Base-by-base conservation (phyloP, 2,797 vertebrate species). In the Meriones psammophilus region DNA sequence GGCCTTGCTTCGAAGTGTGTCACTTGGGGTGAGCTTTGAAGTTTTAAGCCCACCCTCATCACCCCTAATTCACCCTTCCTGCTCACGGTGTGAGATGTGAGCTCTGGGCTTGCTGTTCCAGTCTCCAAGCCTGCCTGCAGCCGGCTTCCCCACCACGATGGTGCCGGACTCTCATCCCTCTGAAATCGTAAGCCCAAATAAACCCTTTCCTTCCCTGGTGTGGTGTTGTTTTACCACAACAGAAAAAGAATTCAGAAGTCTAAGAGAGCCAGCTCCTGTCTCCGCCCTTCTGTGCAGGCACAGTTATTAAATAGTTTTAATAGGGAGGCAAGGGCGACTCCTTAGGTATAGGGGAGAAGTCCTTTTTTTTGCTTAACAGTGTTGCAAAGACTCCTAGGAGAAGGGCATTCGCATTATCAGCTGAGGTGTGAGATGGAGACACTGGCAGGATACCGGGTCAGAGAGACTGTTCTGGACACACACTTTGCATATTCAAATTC, bases 401-500 rank as follows among this genome's bases (percentile, higher is more conserved):
- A 84, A 89, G 87, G 54, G 64, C 6, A 8, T 58, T 80, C 42
- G 28, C 8, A 1, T 66, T 64, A 8, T 24, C 2, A 10, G 12
- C 22, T 3, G 20, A 22, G 28, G 3, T 50, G 22, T 84, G 46
- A 50, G 62, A 12, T 77, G 33, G 60, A 86, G 8, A 42, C 22
- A 8, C 66, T 71, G 22, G 22, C 13, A 24, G n/a, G 14, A 2
- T 24, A 10, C 36, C 1, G 5, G 74, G 28, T 71, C 78, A 76
- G 58, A 56, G 58, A 95, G 46, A 26, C 36, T 28, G 15, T 69
- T 60, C 17, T 28, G 22, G 80, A 58, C 15, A 74, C 4, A 14
- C 8, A 18, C 33, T 77, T 95, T 71, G 39, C 71, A 33, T 62
- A 74, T 88, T 88, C 68, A 24, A 60, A 76, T 60, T 92, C 91